These are phyloP conservation scores for Beris chalybata DNA, from an alignment of 2,888 invertebrate genomes.

Conservation along the genomic window DNA sequence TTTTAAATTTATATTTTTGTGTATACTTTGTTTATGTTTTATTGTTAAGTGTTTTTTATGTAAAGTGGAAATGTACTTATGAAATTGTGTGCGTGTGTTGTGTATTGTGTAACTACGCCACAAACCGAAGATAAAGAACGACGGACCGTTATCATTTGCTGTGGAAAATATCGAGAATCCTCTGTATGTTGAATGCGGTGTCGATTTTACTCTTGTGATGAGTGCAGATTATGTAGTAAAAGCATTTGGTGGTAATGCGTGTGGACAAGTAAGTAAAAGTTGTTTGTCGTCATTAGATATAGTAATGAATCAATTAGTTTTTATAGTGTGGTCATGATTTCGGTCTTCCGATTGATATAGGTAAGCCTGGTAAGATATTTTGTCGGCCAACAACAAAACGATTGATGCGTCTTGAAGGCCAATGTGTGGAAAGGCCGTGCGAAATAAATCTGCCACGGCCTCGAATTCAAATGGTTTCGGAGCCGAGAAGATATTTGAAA, in stretches of 20 bases:
- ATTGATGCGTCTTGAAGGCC: slow-evolving; percentile 55
- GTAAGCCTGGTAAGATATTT: slow-evolving; percentile 50
- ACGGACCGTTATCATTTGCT: slow-evolving; percentile 48
- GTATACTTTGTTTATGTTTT: no score
- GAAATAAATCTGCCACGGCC: slow-evolving; percentile 54
- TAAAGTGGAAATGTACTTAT: no score
- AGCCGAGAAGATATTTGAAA: slow-evolving; percentile 55
- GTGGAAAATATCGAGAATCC: slow-evolving; percentile 52
- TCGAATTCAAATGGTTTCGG: slow-evolving; percentile 50
- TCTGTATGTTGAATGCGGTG: slow-evolving; percentile 55
- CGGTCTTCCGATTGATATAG: slow-evolving; percentile 50
- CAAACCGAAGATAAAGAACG: slow-evolving; percentile 55
- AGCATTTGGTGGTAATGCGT: slow-evolving; percentile 56
- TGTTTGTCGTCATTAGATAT: neutral
- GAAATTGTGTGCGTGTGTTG: no score
- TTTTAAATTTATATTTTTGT: no score
- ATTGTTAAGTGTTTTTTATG: no score
- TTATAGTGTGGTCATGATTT: slow-evolving; percentile 53
- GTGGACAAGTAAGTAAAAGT: slow-evolving; percentile 48
- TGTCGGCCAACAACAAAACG: slow-evolving; percentile 54
- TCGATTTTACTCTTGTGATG: slow-evolving; percentile 56
- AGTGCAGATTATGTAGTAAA: slow-evolving; percentile 53
- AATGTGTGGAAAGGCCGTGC: slow-evolving; percentile 53
- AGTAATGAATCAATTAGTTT: neutral
- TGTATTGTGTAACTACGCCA: no score